A percentile compares a stretch with the other conserved stretches of the same genome.
Conservation (phyloP, 2,888 invertebrate genomes). For the Euclidia mi region DNA sequence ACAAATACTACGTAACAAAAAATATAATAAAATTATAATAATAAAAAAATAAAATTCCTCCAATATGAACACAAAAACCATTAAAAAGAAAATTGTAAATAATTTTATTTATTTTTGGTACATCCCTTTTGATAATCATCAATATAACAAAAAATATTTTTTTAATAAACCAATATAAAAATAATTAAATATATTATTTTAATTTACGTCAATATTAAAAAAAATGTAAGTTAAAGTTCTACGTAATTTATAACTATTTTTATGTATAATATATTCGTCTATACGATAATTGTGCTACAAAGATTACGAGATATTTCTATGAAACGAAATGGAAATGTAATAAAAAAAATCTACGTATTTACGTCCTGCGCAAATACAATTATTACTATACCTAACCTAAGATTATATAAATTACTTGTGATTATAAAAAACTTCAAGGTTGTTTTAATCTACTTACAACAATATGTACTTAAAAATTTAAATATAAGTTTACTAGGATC, state of each 20-base stretch:
- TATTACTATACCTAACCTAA: constrained; percentile 7
- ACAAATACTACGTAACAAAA: too few relatives aligned
- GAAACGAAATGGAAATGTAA: not conserved
- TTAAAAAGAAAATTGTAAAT: not conserved
- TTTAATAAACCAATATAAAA: not conserved
- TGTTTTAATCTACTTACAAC: too few relatives aligned
- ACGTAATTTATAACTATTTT: too few relatives aligned
- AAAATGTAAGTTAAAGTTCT: too few relatives aligned
- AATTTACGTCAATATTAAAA: constrained; percentile 4
- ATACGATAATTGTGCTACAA: constrained; percentile 7
- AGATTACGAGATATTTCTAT: not conserved
- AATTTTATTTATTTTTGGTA: constrained; percentile 1
- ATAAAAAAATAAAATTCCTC: not conserved
- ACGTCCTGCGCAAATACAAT: constrained; percentile 5
- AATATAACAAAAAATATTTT: too few relatives aligned
- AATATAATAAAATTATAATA: too few relatives aligned
- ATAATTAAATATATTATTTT: not conserved
- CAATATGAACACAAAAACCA: not conserved
- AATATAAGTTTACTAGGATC: too few relatives aligned
- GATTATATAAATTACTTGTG: too few relatives aligned
- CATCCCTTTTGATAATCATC: not conserved
- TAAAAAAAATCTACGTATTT: not conserved
- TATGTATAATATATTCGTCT: constrained; percentile 10
- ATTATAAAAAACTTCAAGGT: too few relatives aligned
- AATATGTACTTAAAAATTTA: too few relatives aligned